Percentiles rank a stretch among this genome's conserved stretches.
phyloP scores from a whole-genome alignment of 1,140 invertebrate genomes.

The Brachionus asplanchnoidis region DNA sequence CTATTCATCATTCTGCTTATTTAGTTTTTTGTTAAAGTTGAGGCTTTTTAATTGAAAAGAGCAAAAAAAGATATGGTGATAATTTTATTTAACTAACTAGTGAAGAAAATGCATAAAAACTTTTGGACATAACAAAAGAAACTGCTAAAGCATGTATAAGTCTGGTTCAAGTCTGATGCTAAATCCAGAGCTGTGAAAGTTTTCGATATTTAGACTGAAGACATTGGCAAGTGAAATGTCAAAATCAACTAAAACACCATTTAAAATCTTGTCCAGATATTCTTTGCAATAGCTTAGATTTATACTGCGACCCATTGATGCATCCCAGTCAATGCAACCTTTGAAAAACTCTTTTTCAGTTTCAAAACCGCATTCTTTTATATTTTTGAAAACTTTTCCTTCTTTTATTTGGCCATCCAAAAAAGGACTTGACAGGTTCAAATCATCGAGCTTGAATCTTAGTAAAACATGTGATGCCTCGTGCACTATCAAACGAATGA shows the following conservation, averaged over 20 bases:
- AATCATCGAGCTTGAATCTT: background rate
- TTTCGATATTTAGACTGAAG: background rate
- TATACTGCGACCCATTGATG: background rate
- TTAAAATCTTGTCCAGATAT: background rate
- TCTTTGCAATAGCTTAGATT: background rate
- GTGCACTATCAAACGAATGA: background rate
- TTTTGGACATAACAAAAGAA: too few species aligned
- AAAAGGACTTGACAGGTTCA: constrained; percentile 1
- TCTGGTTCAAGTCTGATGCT: background rate
- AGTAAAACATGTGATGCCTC: background rate
- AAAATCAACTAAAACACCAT: background rate
- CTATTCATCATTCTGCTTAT: background rate
- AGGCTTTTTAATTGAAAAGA: background rate
- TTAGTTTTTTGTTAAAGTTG: background rate
- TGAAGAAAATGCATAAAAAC: too few species aligned
- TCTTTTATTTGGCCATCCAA: background rate
- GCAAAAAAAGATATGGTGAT: background rate
- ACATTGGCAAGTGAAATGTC: background rate
- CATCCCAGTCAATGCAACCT: background rate
- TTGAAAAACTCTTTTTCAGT: background rate
- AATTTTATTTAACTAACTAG: background rate
- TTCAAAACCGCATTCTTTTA: background rate
- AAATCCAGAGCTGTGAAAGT: background rate
- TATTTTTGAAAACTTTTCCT: background rate
- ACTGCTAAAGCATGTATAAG: background rate